Conservation (phyloP, 2,888 invertebrate species). For the Odontothrips loti region DNA sequence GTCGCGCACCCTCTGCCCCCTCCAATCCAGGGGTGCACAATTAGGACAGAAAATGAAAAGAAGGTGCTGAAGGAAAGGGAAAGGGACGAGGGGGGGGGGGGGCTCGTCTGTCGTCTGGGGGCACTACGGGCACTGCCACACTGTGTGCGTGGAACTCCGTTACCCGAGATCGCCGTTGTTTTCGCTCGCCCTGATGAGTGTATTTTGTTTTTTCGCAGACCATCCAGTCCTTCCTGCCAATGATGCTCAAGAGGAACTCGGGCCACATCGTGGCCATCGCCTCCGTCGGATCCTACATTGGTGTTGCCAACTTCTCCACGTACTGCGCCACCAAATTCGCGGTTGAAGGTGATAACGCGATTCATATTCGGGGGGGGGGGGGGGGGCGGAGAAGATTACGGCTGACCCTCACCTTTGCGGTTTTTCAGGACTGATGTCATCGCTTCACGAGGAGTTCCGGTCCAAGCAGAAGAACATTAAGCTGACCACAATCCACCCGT, state of each 20-base stretch:
- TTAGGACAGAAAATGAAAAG: conserved; percentile 22
- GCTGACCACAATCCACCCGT: conserved; percentile 46
- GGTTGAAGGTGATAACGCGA: conserved; percentile 42
- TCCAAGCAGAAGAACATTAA: conserved; percentile 43
- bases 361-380: not conserved
- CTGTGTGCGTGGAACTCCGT: no score
- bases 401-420: not conserved
- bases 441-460: conserved; percentile 45
- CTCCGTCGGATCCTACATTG: conserved; percentile 46
- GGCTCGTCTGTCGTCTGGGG: not conserved
- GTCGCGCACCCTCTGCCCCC: not conserved
- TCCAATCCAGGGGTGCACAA: conserved; percentile 1
- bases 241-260: conserved; percentile 47
- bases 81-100: not conserved
- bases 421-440: conserved; percentile 46
- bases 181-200: not conserved
- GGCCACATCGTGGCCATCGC: conserved; percentile 51
- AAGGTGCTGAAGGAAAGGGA: not conserved
- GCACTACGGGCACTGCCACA: no score
- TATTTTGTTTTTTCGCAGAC: conserved; percentile 42
- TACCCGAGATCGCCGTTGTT: no score
- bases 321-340: conserved; percentile 51
- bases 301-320: conserved; percentile 45
- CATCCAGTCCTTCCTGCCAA: conserved; percentile 48
- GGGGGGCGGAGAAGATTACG: no score